phyloP scores from a whole-genome alignment of 2,113 vertebrate species.

The Chamaetylas fuelleborni region DNA sequence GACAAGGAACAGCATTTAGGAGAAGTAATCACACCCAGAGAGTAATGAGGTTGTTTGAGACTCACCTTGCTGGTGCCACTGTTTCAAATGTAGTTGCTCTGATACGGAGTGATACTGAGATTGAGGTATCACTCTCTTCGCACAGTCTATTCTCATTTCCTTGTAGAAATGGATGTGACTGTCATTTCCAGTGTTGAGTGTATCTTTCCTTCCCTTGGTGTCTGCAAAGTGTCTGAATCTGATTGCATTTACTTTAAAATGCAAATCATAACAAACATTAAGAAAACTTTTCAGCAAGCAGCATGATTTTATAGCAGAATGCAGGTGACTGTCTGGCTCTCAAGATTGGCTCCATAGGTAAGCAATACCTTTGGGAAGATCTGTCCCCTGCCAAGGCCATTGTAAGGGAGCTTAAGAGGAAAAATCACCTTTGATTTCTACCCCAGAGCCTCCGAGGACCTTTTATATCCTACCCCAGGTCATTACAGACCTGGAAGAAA shows the following conservation, averaged over 20 bases:
- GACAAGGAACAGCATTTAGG: background rate
- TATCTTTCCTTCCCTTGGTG: background rate
- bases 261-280: background rate
- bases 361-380: background rate
- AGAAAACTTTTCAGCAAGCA: background rate
- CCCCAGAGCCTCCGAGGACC: background rate
- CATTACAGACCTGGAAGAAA: background rate
- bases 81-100: background rate
- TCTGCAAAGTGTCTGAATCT: background rate
- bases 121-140: background rate
- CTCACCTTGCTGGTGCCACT: background rate
- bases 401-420: background rate
- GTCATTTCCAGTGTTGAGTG: background rate
- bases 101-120: background rate
- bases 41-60: background rate
- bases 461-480: background rate
- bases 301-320: background rate
- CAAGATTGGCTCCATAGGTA: background rate
- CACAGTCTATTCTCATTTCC: background rate
- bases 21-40: background rate
- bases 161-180: background rate
- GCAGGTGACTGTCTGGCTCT: background rate
- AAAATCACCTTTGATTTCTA: background rate
- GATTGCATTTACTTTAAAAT: background rate
- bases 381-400: background rate